These are phyloP conservation scores for Pelochelys cantorii DNA, from an alignment of 2,797 vertebrate genomes.

Conservation along the genomic window DNA sequence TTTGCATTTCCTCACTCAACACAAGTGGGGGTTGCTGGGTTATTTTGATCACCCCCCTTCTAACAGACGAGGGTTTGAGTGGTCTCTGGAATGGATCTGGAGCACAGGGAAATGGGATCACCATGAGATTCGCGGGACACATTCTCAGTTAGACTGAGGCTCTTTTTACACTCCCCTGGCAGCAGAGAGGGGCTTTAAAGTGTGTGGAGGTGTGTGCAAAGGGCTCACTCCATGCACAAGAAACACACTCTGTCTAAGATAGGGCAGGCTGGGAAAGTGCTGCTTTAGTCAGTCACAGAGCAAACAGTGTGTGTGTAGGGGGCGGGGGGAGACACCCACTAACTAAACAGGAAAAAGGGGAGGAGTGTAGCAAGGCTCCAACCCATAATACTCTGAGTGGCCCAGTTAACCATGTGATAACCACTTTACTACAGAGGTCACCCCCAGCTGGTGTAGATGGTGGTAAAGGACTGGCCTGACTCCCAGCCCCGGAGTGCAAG, in stretches of 20 bases:
- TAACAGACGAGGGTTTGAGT: neutral
- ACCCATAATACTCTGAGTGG: neutral
- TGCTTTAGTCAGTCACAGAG: neutral
- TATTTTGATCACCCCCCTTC: neutral
- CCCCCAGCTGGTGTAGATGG: neutral
- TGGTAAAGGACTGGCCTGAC: neutral
- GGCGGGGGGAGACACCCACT: too few species aligned
- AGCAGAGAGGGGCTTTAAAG: neutral
- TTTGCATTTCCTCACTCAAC: neutral
- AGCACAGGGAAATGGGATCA: neutral
- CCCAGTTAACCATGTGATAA: neutral
- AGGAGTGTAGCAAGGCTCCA: neutral
- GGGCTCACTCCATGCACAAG: neutral
- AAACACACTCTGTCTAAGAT: neutral
- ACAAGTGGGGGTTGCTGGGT: neutral
- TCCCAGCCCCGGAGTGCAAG: too few species aligned
- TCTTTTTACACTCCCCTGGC: neutral
- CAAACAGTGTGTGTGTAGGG: too few species aligned
- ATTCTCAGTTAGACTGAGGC: neutral
- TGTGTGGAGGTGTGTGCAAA: neutral
- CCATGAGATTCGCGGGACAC: accelerated
- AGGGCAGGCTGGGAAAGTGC: neutral
- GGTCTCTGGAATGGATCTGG: neutral
- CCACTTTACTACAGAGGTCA: neutral
- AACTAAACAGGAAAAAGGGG: neutral